Percentiles rank a stretch among this genome's conserved stretches.
Evolutionary conservation across 92 coral and sea anemone genomes (phyloP).

Genomic region (Porites divaricata): DNA sequence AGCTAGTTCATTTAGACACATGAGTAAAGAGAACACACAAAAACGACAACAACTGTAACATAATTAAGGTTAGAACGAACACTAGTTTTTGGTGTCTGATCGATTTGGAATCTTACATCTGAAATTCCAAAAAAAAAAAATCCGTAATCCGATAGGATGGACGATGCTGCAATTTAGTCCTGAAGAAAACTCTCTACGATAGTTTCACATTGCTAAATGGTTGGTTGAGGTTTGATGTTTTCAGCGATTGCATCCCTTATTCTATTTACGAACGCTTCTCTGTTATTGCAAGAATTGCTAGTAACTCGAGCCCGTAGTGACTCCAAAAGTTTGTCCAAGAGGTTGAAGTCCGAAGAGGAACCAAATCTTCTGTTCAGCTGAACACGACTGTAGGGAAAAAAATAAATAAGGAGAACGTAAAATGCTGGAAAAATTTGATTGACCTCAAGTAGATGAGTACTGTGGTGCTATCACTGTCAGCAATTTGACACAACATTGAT

Average conservation of each 20-base stretch:
- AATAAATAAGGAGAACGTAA: neutral
- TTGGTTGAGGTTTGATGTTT: constrained; percentile 10
- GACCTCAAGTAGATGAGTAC: neutral
- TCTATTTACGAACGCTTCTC: constrained; percentile 32
- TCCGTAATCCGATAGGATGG: neutral
- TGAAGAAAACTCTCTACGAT: neutral
- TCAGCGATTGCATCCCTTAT: constrained; percentile 16
- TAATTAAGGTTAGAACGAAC: too few species aligned
- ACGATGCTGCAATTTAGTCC: neutral
- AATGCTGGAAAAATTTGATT: neutral
- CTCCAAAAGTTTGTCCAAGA: constrained; percentile 78
- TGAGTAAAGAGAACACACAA: too few species aligned
- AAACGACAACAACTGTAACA: too few species aligned
- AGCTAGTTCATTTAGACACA: too few species aligned
- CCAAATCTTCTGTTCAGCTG: constrained; percentile 67
- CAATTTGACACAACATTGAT: too few species aligned
- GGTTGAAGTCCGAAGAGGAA: constrained; percentile 51
- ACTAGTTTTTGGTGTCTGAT: too few species aligned
- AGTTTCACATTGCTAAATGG: neutral
- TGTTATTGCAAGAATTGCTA: constrained; percentile 25
- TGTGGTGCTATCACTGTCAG: too few species aligned
- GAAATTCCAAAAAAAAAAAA: too few species aligned
- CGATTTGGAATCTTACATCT: too few species aligned
- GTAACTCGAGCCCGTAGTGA: constrained; percentile 62
- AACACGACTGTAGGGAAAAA: constrained; percentile 69